Evolutionary conservation across 2,797 vertebrate species (phyloP).

Genomic region (Sphaeramia orbicularis): DNA sequence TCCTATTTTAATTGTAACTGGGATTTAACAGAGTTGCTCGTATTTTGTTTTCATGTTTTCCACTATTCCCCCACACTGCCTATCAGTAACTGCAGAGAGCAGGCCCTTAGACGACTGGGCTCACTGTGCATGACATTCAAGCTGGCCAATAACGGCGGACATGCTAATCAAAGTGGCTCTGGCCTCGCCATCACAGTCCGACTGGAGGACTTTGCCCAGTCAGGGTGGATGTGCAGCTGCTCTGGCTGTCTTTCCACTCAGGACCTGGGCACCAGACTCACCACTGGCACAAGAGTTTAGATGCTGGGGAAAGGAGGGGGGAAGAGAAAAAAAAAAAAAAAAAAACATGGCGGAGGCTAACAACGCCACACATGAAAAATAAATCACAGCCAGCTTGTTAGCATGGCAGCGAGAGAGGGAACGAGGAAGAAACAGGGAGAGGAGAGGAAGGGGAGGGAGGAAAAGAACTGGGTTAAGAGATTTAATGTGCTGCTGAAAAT

Average conservation of each 20-base stretch:
- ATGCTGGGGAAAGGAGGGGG: conserved; percentile 34
- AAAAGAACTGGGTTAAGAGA: conserved; percentile 80
- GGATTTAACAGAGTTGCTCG: too few species aligned
- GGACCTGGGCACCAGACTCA: conserved; percentile 69
- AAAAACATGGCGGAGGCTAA: conserved; percentile 48
- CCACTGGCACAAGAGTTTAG: conserved; percentile 70
- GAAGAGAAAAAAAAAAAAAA: not conserved
- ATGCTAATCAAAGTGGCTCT: conserved; percentile 77
- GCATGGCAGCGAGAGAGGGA: conserved; percentile 54
- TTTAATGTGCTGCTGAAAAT: conserved; percentile 83
- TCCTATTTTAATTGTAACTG: too few species aligned
- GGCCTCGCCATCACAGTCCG: conserved; percentile 65
- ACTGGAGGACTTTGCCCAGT: conserved; percentile 62
- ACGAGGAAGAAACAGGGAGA: conserved; percentile 33
- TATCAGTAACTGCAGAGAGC: conserved; percentile 76
- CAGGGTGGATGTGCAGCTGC: conserved; percentile 71
- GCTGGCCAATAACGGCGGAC: conserved; percentile 74
- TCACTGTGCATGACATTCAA: conserved; percentile 76
- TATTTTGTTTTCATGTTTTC: too few species aligned
- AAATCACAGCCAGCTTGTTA: conserved; percentile 82
- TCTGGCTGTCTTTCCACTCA: conserved; percentile 62
- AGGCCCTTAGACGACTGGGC: conserved; percentile 69
- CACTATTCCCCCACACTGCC: conserved; percentile 4
- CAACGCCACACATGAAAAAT: conserved; percentile 79
- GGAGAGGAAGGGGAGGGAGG: conserved; percentile 5